Evolutionary conservation across 2,113 vertebrate genomes (phyloP).

Genomic region (Numida meleagris): DNA sequence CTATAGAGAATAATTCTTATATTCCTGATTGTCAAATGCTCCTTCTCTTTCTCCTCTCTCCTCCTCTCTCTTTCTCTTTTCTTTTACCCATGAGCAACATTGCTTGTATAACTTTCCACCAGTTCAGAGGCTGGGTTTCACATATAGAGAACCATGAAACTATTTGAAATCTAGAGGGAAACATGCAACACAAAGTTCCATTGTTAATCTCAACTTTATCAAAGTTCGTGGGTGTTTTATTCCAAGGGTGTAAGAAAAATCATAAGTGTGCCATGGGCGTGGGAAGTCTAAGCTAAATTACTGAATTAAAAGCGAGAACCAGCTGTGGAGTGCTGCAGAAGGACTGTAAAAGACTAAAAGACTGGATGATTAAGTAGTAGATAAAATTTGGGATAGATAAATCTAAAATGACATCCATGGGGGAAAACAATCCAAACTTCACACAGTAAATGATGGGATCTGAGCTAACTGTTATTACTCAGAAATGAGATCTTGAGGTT

Average conservation of each 20-base stretch:
- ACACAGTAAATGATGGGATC: not conserved
- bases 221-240: not conserved
- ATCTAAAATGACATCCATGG: not conserved
- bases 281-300: not conserved
- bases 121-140: not conserved
- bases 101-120: not conserved
- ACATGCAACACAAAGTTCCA: not conserved
- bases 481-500: conserved; percentile 15
- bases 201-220: not conserved
- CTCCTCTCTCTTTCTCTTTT: not conserved
- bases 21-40: not conserved
- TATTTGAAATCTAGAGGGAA: not conserved
- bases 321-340: not conserved
- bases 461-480: not conserved
- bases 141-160: not conserved
- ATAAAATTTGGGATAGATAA: conserved; percentile 4
- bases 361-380: not conserved
- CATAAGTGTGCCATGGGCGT: not conserved
- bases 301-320: not conserved
- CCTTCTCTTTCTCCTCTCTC: not conserved
- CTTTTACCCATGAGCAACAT: rapidly evolving
- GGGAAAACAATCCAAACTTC: conserved; percentile 31
- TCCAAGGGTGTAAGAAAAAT: not conserved
- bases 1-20: not conserved
- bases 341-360: not conserved